Conservation (phyloP, 2,113 vertebrate genomes). For the Archilochus colubris region DNA sequence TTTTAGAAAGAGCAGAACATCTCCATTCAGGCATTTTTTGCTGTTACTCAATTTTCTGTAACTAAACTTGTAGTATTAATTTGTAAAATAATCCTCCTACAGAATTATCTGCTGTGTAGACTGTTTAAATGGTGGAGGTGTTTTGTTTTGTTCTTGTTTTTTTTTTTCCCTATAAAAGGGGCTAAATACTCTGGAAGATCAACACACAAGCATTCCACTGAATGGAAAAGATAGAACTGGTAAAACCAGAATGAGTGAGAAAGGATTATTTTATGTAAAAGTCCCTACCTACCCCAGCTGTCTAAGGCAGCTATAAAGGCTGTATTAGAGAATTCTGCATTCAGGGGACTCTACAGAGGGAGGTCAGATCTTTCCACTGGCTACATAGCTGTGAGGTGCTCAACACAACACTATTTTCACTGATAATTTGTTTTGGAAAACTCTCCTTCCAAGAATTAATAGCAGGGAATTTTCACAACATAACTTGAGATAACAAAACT, state of each 20-base stretch:
- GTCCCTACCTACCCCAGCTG: not conserved
- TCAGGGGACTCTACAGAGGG: not conserved
- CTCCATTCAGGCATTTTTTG: not conserved
- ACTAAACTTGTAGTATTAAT: not conserved
- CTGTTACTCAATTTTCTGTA: not conserved
- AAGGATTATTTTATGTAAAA: not conserved
- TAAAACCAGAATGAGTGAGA: not conserved
- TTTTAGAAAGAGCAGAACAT: not conserved
- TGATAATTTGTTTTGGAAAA: not conserved
- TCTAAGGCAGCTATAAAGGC: not conserved
- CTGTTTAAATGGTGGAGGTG: not conserved
- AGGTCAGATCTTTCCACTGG: not conserved
- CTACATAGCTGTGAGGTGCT: not conserved
- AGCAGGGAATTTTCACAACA: not conserved
- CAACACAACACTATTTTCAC: not conserved
- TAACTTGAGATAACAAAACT: not conserved
- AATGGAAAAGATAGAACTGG: not conserved
- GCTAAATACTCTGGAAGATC: not conserved
- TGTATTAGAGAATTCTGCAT: not conserved
- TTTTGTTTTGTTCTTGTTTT: too few relatives aligned
- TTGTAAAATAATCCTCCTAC: not conserved
- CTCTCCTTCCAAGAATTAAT: not conserved
- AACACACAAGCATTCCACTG: not conserved
- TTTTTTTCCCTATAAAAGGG: not conserved
- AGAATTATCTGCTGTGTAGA: not conserved